Evolutionary conservation across 2,888 invertebrate species (phyloP), one percentile per base, ranked within the genome.

Genomic region (Bombylius major): DNA sequence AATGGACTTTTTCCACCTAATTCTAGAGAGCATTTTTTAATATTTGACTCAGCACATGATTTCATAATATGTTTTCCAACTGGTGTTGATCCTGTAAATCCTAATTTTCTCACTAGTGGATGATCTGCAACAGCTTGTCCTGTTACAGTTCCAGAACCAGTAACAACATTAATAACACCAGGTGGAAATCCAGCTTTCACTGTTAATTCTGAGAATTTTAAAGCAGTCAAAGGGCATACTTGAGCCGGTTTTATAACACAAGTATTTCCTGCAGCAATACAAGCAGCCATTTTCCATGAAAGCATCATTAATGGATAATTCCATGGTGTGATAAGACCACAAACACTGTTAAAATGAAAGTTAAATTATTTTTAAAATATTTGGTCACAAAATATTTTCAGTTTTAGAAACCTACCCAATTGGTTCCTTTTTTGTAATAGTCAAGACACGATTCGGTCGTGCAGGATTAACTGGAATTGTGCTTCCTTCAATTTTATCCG

Each of bases 231-330:
- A 0, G 97, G 95, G 56, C 92, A 93, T 0, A 87, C 86, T 67
- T 87, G 87, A 1, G 97, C 96, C 0, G 97, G 97, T 73, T 97
- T 97, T 72, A 96, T 89, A 1, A 97, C 85, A 0, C 96, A 94
- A 0, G 96, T 95, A 70, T 97, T 97, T 44, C 97, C 97, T 9
- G 96, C 95, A 0, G 96, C 95, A 50, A 97, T 77, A 68, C 96
- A 97, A 5, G 97, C 93, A 0, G 96, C 95, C 93, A 96, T 94
- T 74, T 97, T 97, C 96, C 96, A 97, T 0, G 94, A 91, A 12
- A 97, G 75, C 97, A 97, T 98, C 97, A 98, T 97, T 11, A 98
- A 76, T 0, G 97, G 97, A 71, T 97, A 98, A 73, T 97, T 97
- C 97, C 97, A 98, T 0, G 97, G 96, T 0, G 95, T 95, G 14